Evolutionary conservation across 2,888 invertebrate genomes (phyloP).

Genomic region (Pyrgus malvae): DNA sequence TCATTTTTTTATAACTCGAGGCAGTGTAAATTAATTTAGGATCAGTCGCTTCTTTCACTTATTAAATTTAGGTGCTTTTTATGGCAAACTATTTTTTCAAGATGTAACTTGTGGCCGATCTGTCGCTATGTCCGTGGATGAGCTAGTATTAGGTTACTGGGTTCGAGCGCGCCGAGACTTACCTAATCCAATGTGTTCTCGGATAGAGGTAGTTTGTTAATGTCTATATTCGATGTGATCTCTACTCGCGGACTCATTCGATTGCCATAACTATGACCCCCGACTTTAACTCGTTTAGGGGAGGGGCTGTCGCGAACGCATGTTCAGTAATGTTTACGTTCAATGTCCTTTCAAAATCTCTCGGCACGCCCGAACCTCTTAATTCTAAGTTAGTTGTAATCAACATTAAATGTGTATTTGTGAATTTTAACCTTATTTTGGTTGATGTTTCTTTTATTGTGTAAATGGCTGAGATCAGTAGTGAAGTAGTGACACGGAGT

Average conservation of each 20-base stretch:
- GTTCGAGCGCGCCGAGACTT: slow-evolving; percentile 52
- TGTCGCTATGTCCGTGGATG: slow-evolving; percentile 67
- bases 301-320: slow-evolving; percentile 32
- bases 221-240: slow-evolving; percentile 45
- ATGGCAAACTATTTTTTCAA: slow-evolving; percentile 47
- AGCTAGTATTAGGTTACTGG: slow-evolving; percentile 49
- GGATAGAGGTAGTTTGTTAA: slow-evolving; percentile 43
- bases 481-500: slow-evolving; percentile 74
- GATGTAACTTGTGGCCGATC: slow-evolving; percentile 62
- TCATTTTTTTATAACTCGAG: slow-evolving; percentile 30
- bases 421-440: slow-evolving; percentile 78
- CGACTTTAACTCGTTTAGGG: slow-evolving; percentile 26
- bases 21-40: slow-evolving; percentile 25
- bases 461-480: slow-evolving; percentile 78
- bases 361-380: slow-evolving; percentile 54
- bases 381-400: slow-evolving; percentile 68
- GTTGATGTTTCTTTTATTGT: slow-evolving; percentile 78
- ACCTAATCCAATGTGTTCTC: slow-evolving; percentile 40
- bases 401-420: slow-evolving; percentile 81
- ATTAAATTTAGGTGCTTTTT: slow-evolving; percentile 58
- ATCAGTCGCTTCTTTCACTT: slow-evolving; percentile 45
- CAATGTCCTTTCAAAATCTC: slow-evolving; percentile 41
- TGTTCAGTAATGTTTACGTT: slow-evolving; percentile 33
- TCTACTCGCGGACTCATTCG: slow-evolving; percentile 42
- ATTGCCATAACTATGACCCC: slow-evolving; percentile 4